Percentiles rank a stretch among this genome's conserved stretches.
phyloP scores from a whole-genome alignment of 1,140 invertebrate species.

The Drosophila murphyi region DNA sequence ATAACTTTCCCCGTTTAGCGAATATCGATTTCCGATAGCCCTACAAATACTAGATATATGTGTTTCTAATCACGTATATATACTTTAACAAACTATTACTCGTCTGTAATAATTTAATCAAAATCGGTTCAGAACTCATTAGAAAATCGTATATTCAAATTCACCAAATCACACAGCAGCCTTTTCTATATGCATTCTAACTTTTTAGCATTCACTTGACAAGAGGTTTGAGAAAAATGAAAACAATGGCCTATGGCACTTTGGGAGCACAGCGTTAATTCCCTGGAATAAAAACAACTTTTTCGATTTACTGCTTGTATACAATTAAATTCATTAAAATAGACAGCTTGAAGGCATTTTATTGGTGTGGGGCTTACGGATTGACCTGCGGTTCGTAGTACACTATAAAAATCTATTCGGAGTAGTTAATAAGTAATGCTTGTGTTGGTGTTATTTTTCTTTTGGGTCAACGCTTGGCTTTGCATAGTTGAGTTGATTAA shows the following conservation, averaged over 20 bases:
- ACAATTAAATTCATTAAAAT: too few species aligned
- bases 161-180: too few species aligned
- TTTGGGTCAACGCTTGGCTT: constrained; percentile 41
- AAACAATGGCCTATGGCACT: neutral
- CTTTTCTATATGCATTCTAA: neutral
- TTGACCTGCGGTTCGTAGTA: neutral
- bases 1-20: too few species aligned
- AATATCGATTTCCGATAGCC: too few species aligned
- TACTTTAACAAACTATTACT: too few species aligned
- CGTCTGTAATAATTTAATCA: too few species aligned
- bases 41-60: too few species aligned
- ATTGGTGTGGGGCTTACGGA: neutral
- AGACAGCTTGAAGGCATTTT: too few species aligned
- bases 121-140: too few species aligned
- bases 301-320: too few species aligned
- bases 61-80: too few species aligned
- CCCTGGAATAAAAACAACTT: constrained; percentile 6
- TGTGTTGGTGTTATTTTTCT: neutral
- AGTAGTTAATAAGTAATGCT: constrained; percentile 20
- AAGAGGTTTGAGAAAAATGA: neutral
- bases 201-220: neutral
- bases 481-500: constrained; percentile 65
- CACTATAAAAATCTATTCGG: neutral
- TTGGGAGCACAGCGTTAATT: neutral
- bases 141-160: too few species aligned